Conservation (phyloP, 2,797 vertebrate genomes). For the Amblyopsis hoosieri region DNA sequence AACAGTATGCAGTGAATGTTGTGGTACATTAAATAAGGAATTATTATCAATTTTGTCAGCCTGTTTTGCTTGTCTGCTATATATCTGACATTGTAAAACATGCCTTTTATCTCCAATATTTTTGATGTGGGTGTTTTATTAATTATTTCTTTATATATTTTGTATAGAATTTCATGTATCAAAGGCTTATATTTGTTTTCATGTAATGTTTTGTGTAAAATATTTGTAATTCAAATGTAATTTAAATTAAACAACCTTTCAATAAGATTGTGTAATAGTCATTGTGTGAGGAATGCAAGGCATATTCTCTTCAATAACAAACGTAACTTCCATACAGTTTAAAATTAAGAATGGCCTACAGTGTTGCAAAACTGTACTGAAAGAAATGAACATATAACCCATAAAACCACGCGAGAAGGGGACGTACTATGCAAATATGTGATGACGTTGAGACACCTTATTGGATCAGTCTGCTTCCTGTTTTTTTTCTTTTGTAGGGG, state of each 20-base stretch:
- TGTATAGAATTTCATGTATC: slow-evolving; percentile 29
- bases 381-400: too few species aligned
- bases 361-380: too few species aligned
- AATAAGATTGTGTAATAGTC: slow-evolving; percentile 1
- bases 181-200: slow-evolving; percentile 26
- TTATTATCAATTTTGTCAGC: slow-evolving; percentile 32
- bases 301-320: too few species aligned
- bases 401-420: too few species aligned
- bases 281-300: slow-evolving; percentile 9
- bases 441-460: slow-evolving; percentile 5
- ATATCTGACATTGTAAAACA: slow-evolving; percentile 31
- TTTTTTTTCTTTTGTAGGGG: slow-evolving; percentile 56
- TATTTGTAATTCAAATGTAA: slow-evolving; percentile 57
- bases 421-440: slow-evolving; percentile 22
- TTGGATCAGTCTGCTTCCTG: slow-evolving; percentile 65
- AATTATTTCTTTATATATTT: slow-evolving; percentile 47
- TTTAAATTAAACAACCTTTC: slow-evolving; percentile 61
- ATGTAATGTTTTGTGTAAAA: slow-evolving; percentile 46
- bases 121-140: slow-evolving; percentile 39
- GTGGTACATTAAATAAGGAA: slow-evolving; percentile 30
- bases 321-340: too few species aligned
- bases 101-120: slow-evolving; percentile 38
- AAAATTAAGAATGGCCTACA: too few species aligned
- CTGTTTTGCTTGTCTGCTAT: slow-evolving; percentile 39
- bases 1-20: slow-evolving; percentile 11